Base-by-base conservation (phyloP, 1,140 invertebrate species). In the Ostrea edulis region DNA sequence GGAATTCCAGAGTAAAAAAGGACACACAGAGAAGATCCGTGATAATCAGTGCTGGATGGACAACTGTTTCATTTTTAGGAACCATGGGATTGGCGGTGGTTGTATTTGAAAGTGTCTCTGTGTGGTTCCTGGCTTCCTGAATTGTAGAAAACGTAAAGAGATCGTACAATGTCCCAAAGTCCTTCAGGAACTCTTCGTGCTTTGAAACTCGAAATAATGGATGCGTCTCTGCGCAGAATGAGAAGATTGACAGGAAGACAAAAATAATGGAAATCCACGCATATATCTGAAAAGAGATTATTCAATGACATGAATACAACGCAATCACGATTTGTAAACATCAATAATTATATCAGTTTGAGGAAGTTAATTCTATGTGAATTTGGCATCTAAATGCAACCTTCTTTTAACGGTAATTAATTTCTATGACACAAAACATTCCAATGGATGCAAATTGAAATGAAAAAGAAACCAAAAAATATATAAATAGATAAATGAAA, bases 1-100 rank as follows among this genome's bases (percentile, higher is more conserved):
- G 25, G 83, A 94, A 93, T 86, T 95, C 94, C n/a, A 95, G 22
- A 7, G 90, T 92, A 87, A 95, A 95, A 90, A 93, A 95, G 12
- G 91, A 81, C 11, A 94, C 91, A 88, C 93, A 95, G 11, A 90
- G 86, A 2, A 94, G 81, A 86, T 95, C 93, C 22, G 94, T 93
- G 12, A 93, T 87, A 12, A 93, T 81, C n/a, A 94, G 85, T 7
- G 90, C 90, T 3, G 93, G 93, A 77, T 94, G 94, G 52, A 92
- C 90, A 25, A 93, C 81, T 4, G 25, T 88, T 12, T 88, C 81
- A 2, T 82, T 82, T 17, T 58, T 54, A 35, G 82, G 81, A 17
- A 22, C 62, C 8, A 84, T 29, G 9, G 52, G 81, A 14, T 29
- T 54, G n/a, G 12, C 44, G 11, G 82, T 83, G 11, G 22, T 85